phyloP scores from a whole-genome alignment of 2,113 vertebrate genomes.

The Pollimyrus isidori region DNA sequence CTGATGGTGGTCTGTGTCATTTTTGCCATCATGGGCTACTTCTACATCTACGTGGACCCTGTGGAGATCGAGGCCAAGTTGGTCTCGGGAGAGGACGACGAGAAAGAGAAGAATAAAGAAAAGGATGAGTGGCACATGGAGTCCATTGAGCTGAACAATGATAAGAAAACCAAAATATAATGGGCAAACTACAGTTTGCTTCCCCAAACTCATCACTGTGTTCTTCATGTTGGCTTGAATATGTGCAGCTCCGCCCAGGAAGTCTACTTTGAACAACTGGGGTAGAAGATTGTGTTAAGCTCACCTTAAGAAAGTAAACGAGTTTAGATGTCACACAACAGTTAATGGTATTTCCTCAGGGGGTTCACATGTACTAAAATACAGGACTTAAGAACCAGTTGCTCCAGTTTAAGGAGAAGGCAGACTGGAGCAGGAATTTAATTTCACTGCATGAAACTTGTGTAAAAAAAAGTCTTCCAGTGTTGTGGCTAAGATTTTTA shows the following conservation, averaged over 20 bases:
- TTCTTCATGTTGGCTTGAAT: background rate
- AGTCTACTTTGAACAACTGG: background rate
- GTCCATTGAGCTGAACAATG: background rate
- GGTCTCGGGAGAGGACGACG: constrained; percentile 45
- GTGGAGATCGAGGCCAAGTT: constrained; percentile 74
- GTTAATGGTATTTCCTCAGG: background rate
- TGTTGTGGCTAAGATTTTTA: background rate
- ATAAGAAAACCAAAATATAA: constrained; percentile 58
- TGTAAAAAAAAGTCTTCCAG: no score
- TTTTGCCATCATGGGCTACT: constrained; percentile 84
- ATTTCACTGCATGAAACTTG: background rate
- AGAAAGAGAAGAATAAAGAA: constrained; percentile 30
- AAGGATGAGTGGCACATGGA: constrained; percentile 18
- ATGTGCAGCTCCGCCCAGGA: background rate
- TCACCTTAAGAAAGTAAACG: background rate
- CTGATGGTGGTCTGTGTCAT: constrained; percentile 74
- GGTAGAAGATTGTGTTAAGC: background rate
- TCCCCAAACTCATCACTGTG: background rate
- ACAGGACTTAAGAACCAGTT: background rate
- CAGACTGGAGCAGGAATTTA: background rate
- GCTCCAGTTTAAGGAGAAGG: background rate
- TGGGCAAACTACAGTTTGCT: background rate
- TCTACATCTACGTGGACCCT: constrained; percentile 85
- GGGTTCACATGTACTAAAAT: background rate
- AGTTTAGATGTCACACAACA: background rate